Evolutionary conservation across 2,797 vertebrate species (phyloP).

Genomic region (Sebastes nivosus): DNA sequence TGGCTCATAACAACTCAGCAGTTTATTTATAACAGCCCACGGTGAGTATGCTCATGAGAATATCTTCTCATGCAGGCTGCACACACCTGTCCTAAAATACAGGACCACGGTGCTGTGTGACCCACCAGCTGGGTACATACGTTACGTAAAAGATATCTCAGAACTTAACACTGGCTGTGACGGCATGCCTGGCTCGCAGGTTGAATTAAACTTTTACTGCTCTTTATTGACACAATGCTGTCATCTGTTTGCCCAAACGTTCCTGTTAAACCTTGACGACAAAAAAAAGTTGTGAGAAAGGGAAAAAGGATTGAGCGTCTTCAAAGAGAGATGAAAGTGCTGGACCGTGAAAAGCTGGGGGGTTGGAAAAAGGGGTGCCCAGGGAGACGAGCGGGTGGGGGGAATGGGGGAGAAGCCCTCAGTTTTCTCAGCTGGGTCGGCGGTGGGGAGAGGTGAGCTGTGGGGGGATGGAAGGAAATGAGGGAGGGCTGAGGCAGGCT

Average conservation of each 20-base stretch:
- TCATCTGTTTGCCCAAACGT: not conserved
- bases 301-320: not conserved
- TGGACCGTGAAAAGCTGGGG: slow-evolving; percentile 32
- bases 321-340: slow-evolving; percentile 24
- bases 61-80: slow-evolving; percentile 50
- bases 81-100: slow-evolving; percentile 66
- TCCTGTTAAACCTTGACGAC: not conserved
- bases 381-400: not conserved
- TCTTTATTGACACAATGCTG: not conserved
- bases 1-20: slow-evolving; percentile 77
- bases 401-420: slow-evolving; percentile 33
- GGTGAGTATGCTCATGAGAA: slow-evolving; percentile 58
- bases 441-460: slow-evolving; percentile 55
- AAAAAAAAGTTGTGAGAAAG: not conserved
- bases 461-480: slow-evolving; percentile 61
- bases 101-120: slow-evolving; percentile 32
- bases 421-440: slow-evolving; percentile 66
- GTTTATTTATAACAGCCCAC: slow-evolving; percentile 78
- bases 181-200: not conserved
- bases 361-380: not conserved
- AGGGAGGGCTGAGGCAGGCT: slow-evolving; percentile 59
- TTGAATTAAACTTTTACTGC: not conserved
- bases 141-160: not conserved
- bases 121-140: slow-evolving; percentile 39
- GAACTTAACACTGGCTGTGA: not conserved